A percentile compares a stretch with the other conserved stretches of the same genome.
phyloP scores from a whole-genome alignment of 1,140 invertebrate genomes.

The Protaetia brevitarsis region DNA sequence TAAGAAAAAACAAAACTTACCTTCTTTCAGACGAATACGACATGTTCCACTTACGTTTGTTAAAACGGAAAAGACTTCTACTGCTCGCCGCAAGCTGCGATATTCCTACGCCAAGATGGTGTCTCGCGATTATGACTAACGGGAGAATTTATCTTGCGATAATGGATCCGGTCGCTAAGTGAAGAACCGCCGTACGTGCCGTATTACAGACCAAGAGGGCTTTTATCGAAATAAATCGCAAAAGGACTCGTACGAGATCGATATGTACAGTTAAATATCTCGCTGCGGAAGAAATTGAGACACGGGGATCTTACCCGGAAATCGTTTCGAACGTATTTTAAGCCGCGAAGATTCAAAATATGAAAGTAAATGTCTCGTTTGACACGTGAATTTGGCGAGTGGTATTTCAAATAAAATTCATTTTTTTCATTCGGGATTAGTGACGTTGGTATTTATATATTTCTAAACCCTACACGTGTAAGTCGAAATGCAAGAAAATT shows the following conservation, averaged over 20 bases:
- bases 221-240: neutral
- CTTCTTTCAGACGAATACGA: conserved; percentile 70
- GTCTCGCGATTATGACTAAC: neutral
- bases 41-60: conserved; percentile 70
- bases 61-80: conserved; percentile 65
- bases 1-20: conserved; percentile 58
- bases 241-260: conserved; percentile 1
- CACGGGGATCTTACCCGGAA: conserved; percentile 16
- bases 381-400: conserved; percentile 29
- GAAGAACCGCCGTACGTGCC: neutral
- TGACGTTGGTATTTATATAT: no score
- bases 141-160: neutral
- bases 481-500: no score
- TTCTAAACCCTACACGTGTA: no score
- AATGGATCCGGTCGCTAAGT: neutral
- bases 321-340: conserved; percentile 13
- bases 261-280: neutral
- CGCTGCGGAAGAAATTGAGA: conserved; percentile 20
- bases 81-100: conserved; percentile 37
- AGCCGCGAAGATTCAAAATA: conserved; percentile 24
- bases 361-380: conserved; percentile 19
- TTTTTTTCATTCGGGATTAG: neutral
- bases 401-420: conserved; percentile 19
- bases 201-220: neutral
- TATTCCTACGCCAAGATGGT: conserved; percentile 42